phyloP scores from a whole-genome alignment of 2,888 invertebrate genomes.

The Tanaodytes sp. region DNA sequence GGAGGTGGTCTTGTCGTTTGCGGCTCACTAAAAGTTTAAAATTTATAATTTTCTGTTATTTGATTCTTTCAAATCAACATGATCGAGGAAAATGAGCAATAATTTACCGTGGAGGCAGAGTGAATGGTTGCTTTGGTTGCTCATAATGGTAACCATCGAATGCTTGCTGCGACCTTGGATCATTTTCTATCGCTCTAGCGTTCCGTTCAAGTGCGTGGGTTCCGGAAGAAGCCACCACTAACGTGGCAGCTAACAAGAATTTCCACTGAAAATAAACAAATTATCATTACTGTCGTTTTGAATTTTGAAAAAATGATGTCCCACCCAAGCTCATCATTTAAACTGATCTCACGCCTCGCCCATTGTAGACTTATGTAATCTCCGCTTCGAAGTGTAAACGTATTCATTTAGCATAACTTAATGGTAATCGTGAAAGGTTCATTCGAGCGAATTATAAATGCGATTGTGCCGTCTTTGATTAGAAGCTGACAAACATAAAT shows the following conservation, averaged over 20 bases:
- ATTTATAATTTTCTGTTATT: too few species aligned
- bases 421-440: constrained; percentile 66
- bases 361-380: constrained; percentile 62
- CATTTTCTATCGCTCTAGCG: constrained; percentile 66
- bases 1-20: constrained; percentile 4
- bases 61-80: neutral
- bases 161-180: constrained; percentile 58
- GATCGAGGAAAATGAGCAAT: too few species aligned
- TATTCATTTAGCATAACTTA: constrained; percentile 55
- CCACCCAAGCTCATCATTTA: constrained; percentile 23
- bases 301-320: too few species aligned
- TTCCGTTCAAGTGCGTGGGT: constrained; percentile 64
- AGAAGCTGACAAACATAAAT: constrained; percentile 45
- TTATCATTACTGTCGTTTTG: neutral
- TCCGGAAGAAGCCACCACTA: constrained; percentile 67
- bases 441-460: constrained; percentile 49
- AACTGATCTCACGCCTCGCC: constrained; percentile 68
- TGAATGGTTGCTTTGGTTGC: constrained; percentile 61
- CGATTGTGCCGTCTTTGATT: constrained; percentile 57
- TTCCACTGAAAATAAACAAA: constrained; percentile 62
- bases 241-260: constrained; percentile 66
- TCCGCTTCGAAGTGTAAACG: constrained; percentile 22
- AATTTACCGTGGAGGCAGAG: constrained; percentile 58
- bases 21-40: too few species aligned
- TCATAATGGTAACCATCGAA: constrained; percentile 67